These are phyloP conservation scores for Fistularia commersonii DNA, from an alignment of 2,797 vertebrate species.

Conservation along the genomic window DNA sequence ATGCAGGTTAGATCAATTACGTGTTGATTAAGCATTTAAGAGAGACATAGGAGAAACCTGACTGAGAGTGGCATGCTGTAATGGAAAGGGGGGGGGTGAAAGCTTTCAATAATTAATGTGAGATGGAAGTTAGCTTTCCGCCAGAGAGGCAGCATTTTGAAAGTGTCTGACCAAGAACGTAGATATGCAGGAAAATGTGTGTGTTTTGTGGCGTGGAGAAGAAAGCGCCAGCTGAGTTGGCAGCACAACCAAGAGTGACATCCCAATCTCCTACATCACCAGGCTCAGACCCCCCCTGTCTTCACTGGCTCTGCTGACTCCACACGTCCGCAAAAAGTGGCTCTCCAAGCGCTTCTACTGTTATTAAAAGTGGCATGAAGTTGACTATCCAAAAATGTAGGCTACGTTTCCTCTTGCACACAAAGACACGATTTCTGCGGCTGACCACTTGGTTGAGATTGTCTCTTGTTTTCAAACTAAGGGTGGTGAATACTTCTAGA, in stretches of 20 bases:
- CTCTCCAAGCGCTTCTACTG: constrained; percentile 34
- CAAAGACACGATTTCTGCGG: no score
- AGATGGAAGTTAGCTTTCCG: constrained; percentile 58
- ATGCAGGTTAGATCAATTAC: no score
- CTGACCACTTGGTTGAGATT: no score
- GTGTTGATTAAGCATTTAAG: constrained; percentile 40
- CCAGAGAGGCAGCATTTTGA: constrained; percentile 36
- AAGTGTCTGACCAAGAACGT: constrained; percentile 26
- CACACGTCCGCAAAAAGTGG: constrained; percentile 39
- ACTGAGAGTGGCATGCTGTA: constrained; percentile 24
- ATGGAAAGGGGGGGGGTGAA: neutral
- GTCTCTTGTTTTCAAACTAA: no score
- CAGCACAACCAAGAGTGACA: constrained; percentile 60
- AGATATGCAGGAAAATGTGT: constrained; percentile 5
- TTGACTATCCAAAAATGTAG: constrained; percentile 40
- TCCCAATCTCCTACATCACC: constrained; percentile 48
- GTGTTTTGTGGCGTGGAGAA: constrained; percentile 36
- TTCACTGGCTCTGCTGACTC: constrained; percentile 37
- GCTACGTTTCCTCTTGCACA: neutral
- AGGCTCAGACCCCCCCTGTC: constrained; percentile 9
- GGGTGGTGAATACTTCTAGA: no score
- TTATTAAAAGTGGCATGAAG: constrained; percentile 51
- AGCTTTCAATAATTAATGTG: constrained; percentile 13
- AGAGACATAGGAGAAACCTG: constrained; percentile 27
- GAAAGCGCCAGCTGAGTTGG: constrained; percentile 56